Conservation (phyloP, 2,113 vertebrate genomes). For the Sapajus apella region DNA sequence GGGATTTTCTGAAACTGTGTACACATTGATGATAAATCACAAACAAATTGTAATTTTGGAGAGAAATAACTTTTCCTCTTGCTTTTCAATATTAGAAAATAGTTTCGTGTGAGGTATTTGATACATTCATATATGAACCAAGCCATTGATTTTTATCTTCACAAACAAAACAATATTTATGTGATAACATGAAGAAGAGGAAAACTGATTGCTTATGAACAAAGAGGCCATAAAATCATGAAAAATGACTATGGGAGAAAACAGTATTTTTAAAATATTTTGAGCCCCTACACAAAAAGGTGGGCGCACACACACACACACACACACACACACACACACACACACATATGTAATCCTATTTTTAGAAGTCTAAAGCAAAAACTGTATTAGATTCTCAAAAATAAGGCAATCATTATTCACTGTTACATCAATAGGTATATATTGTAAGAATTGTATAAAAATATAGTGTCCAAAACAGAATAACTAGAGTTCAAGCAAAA, state of each 20-base stretch:
- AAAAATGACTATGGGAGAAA: not conserved
- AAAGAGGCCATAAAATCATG: not conserved
- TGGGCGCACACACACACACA: fast-evolving
- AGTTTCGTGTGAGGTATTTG: not conserved
- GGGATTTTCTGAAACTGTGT: conserved; percentile 35
- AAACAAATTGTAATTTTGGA: not conserved
- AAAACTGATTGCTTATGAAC: not conserved
- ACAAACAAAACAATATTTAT: conserved; percentile 47
- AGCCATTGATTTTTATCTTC: conserved; percentile 22
- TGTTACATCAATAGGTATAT: not conserved
- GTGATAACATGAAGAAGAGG: not conserved
- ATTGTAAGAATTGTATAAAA: not conserved
- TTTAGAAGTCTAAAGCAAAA: not conserved
- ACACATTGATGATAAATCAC: conserved; percentile 21
- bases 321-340: too few species aligned
- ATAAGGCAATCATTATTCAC: not conserved
- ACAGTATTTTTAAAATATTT: conserved; percentile 1
- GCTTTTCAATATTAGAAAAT: conserved; percentile 57
- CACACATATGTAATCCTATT: not conserved
- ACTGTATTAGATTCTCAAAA: not conserved
- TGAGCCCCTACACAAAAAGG: not conserved
- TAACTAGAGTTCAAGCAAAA: not conserved
- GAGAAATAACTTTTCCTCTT: not conserved
- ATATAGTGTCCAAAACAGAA: not conserved
- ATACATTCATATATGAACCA: conserved; percentile 39